Evolutionary conservation across 2,113 vertebrate genomes (phyloP).

Genomic region (Salvelinus alpinus): DNA sequence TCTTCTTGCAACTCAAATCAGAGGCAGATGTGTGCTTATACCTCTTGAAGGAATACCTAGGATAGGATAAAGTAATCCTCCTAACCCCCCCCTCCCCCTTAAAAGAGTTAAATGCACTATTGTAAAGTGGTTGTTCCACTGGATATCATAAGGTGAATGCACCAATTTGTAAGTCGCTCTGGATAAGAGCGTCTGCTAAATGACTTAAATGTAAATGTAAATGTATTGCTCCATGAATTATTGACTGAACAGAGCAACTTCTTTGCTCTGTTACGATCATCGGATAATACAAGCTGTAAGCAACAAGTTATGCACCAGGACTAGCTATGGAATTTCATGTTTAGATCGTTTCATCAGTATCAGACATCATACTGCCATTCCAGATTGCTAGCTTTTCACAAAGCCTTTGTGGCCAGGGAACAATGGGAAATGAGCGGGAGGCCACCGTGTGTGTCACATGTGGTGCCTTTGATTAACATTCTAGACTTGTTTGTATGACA

Average conservation of each 20-base stretch:
- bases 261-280: no score
- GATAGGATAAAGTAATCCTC: no score
- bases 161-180: no score
- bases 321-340: constrained; percentile 16
- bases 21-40: neutral
- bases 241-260: no score
- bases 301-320: neutral
- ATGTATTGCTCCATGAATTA: no score
- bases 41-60: no score
- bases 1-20: neutral
- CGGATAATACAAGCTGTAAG: neutral
- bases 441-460: constrained; percentile 70
- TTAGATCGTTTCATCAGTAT: constrained; percentile 47
- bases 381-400: constrained; percentile 69
- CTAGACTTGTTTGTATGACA: constrained; percentile 68
- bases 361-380: constrained; percentile 59
- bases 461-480: constrained; percentile 76
- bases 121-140: no score
- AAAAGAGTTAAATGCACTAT: no score
- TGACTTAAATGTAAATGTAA: no score
- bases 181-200: no score
- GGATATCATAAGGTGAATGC: no score
- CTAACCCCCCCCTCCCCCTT: no score
- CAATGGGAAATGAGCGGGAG: constrained; percentile 75
- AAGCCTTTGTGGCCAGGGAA: constrained; percentile 72